Conservation (phyloP, 1,140 invertebrate species). For the Drosophila teissieri region DNA sequence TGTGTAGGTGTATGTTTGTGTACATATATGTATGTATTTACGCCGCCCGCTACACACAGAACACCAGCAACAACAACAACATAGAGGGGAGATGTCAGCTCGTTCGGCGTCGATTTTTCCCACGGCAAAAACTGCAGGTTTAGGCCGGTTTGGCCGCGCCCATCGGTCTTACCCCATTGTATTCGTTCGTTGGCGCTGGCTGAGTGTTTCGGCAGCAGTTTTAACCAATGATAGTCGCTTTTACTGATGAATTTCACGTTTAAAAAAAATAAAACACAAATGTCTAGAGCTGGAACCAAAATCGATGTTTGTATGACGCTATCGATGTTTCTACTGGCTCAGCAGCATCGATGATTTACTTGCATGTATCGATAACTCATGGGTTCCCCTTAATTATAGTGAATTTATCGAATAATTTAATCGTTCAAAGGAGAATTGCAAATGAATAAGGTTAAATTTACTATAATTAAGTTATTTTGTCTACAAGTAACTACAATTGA, state of each 20-base stretch:
- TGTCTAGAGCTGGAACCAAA: slow-evolving; percentile 10
- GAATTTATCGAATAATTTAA: not conserved
- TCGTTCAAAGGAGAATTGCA: not conserved
- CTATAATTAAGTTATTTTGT: no score
- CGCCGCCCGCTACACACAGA: slow-evolving; percentile 62
- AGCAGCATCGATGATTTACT: not conserved
- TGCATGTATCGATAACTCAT: not conserved
- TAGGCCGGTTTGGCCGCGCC: not conserved
- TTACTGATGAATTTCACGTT: slow-evolving; percentile 52
- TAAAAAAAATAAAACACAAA: slow-evolving; percentile 69
- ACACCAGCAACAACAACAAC: slow-evolving; percentile 33
- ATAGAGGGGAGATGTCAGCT: slow-evolving; percentile 36
- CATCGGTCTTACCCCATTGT: slow-evolving; percentile 66
- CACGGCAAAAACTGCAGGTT: slow-evolving; percentile 45
- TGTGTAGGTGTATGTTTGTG: slow-evolving; percentile 28
- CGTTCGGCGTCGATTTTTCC: slow-evolving; percentile 77
- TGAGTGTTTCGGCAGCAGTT: slow-evolving; percentile 42
- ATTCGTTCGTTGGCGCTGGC: slow-evolving; percentile 46
- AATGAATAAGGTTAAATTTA: no score
- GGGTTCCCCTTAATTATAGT: no score
- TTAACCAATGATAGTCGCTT: slow-evolving; percentile 52
- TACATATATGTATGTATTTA: slow-evolving; percentile 49
- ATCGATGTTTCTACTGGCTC: not conserved
- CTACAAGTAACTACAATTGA: no score
- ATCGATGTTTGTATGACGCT: not conserved